A percentile compares a stretch with the other conserved stretches of the same genome.
Conservation (phyloP, 2,888 invertebrate species). For the Sinelater perroti region DNA sequence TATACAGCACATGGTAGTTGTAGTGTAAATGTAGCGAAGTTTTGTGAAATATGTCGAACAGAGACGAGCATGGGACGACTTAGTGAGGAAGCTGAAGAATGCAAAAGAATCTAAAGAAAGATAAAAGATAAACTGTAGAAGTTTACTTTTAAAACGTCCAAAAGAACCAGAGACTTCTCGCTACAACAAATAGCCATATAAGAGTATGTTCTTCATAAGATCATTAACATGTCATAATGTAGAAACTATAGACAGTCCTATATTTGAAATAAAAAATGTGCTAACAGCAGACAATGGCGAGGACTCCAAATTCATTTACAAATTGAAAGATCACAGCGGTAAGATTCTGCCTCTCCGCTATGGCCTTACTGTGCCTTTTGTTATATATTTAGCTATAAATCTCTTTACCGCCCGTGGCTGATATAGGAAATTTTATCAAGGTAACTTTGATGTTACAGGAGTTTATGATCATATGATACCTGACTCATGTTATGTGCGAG, state of each 20-base stretch:
- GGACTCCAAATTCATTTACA: conserved; percentile 98
- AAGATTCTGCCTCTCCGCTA: conserved; percentile 95
- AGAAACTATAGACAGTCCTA: conserved; percentile 97
- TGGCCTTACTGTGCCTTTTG: conserved; percentile 98
- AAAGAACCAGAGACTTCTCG: conserved; percentile 94
- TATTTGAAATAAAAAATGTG: conserved; percentile 97
- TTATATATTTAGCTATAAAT: conserved; percentile 97
- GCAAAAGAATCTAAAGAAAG: conserved; percentile 78
- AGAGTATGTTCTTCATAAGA: conserved; percentile 84
- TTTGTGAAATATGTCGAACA: conserved; percentile 51
- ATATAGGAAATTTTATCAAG: conserved; percentile 99
- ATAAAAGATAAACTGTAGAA: conserved; percentile 70
- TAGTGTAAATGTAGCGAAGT: no score
- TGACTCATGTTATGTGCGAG: conserved; percentile 95
- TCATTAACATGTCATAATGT: conserved; percentile 93
- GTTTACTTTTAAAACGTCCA: conserved; percentile 88
- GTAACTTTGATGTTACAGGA: conserved; percentile 99
- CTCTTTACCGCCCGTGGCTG: conserved; percentile 96
- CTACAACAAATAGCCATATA: conserved; percentile 96
- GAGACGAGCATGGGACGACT: conserved; percentile 75
- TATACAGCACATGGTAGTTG: no score
- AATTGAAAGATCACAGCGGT: conserved; percentile 97
- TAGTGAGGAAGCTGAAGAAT: conserved; percentile 82
- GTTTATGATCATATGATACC: conserved; percentile 96
- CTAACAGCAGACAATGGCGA: conserved; percentile 99